Percentiles rank a stretch among this genome's conserved stretches.
Evolutionary conservation across 2,888 invertebrate species (phyloP).

Genomic region (Synanthedon tipuliformis): DNA sequence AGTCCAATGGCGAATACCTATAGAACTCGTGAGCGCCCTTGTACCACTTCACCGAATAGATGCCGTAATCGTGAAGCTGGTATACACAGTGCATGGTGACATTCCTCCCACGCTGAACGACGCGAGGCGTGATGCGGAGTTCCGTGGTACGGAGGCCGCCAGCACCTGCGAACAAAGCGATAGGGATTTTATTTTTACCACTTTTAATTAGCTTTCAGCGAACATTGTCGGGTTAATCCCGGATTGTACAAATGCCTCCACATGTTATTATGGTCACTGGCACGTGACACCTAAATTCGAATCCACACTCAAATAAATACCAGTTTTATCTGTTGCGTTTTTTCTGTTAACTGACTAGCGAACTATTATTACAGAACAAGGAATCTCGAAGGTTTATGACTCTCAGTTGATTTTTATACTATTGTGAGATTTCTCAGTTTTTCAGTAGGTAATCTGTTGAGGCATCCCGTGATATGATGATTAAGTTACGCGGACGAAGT

Average conservation of each 20-base stretch:
- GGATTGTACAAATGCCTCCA: background rate
- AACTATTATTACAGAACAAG: no score
- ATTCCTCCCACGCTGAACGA: constrained; percentile 77
- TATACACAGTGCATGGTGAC: constrained; percentile 81
- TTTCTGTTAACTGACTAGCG: no score
- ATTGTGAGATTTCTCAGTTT: no score
- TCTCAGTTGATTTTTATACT: no score
- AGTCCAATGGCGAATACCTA: constrained; percentile 81
- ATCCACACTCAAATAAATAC: no score
- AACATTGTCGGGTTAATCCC: background rate
- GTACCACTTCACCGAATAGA: constrained; percentile 91
- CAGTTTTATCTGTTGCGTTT: no score
- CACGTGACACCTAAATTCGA: no score
- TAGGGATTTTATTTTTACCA: background rate
- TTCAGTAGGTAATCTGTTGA: no score
- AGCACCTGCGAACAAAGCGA: constrained; percentile 50
- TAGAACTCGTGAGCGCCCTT: constrained; percentile 86
- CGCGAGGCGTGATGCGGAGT: constrained; percentile 77
- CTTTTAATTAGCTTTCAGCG: background rate
- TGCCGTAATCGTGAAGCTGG: constrained; percentile 78
- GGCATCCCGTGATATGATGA: no score
- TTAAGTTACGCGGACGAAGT: no score
- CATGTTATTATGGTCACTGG: background rate
- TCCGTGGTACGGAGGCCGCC: constrained; percentile 79
- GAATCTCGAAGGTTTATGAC: no score